Evolutionary conservation across 2,888 invertebrate species (phyloP).

Genomic region (Hypomecis punctinalis): DNA sequence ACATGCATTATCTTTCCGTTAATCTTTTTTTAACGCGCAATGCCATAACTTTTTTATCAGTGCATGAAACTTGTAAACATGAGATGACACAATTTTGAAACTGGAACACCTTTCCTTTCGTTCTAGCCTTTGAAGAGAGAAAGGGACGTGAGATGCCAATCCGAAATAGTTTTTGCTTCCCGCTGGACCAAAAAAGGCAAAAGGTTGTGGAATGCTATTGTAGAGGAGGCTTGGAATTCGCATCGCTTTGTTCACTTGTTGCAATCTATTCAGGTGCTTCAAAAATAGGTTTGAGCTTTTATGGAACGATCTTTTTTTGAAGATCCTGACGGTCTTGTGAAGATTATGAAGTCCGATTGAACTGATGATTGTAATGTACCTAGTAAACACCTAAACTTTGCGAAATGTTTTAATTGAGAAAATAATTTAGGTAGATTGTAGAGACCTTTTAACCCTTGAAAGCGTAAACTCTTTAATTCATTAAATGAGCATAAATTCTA

Average conservation of each 20-base stretch:
- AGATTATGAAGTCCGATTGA: too few relatives aligned
- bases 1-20: slow-evolving; percentile 17
- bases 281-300: neutral
- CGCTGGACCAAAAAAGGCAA: slow-evolving; percentile 35
- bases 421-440: too few relatives aligned
- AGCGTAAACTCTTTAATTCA: too few relatives aligned
- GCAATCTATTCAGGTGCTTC: neutral
- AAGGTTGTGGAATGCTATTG: slow-evolving; percentile 44
- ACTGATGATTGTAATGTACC: too few relatives aligned
- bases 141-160: slow-evolving; percentile 30
- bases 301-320: too few relatives aligned
- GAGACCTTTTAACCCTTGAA: too few relatives aligned
- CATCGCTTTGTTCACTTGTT: slow-evolving; percentile 25
- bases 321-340: too few relatives aligned
- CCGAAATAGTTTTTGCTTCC: slow-evolving; percentile 36
- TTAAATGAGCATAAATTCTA: too few relatives aligned
- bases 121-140: slow-evolving; percentile 27
- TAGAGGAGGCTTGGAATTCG: slow-evolving; percentile 37
- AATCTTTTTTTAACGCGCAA: slow-evolving; percentile 20
- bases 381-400: too few relatives aligned
- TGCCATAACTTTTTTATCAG: slow-evolving; percentile 23
- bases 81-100: slow-evolving; percentile 31
- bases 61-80: slow-evolving; percentile 31
- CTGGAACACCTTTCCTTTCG: slow-evolving; percentile 25
- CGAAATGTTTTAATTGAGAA: too few relatives aligned